phyloP scores from a whole-genome alignment of 2,797 vertebrate species.

The Sciurus vulgaris region DNA sequence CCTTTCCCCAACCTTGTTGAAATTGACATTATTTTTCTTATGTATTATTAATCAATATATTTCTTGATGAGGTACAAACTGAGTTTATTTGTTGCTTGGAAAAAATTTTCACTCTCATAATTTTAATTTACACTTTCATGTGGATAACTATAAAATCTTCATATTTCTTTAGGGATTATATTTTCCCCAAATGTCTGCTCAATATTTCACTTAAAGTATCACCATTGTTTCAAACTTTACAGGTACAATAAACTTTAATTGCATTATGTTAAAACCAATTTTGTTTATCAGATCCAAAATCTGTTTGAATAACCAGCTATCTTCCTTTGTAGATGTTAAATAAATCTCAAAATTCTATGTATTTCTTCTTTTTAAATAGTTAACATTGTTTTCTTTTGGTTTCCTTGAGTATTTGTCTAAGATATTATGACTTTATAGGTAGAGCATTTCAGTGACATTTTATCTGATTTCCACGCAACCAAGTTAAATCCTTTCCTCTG shows the following conservation, averaged over 20 bases:
- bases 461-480: background rate
- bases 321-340: background rate
- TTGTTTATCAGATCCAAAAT: background rate
- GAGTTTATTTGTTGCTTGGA: background rate
- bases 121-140: background rate
- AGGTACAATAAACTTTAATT: background rate
- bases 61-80: background rate
- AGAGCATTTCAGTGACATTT: background rate
- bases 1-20: background rate
- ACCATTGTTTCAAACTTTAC: background rate
- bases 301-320: background rate
- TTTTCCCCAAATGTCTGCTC: conserved; percentile 5
- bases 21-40: background rate
- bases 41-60: background rate
- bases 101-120: background rate
- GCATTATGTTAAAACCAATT: background rate
- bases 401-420: background rate
- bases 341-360: background rate
- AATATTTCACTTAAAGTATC: background rate
- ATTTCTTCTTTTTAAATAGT: background rate
- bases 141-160: background rate
- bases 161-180: background rate
- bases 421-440: background rate
- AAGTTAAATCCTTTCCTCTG: background rate
- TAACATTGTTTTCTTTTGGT: background rate